Conservation (phyloP, 2,888 invertebrate species). For the Euzophera pinguis region DNA sequence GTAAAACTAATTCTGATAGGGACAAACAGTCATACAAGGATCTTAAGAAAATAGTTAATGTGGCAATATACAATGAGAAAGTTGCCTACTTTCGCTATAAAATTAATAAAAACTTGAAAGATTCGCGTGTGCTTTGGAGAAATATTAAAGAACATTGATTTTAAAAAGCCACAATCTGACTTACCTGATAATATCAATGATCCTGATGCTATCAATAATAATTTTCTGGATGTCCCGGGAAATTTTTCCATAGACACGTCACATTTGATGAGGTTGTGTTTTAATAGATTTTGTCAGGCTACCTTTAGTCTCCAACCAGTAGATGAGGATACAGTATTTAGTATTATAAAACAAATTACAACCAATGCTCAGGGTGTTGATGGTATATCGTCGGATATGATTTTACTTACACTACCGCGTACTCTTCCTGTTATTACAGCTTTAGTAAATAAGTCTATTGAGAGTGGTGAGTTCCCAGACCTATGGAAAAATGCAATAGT, state of each 20-base stretch:
- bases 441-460: neutral
- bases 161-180: neutral
- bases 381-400: slow-evolving; percentile 2
- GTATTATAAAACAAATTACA: neutral
- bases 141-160: slow-evolving; percentile 8
- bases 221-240: neutral
- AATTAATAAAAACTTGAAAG: neutral
- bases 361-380: slow-evolving; percentile 10
- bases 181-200: slow-evolving; percentile 5
- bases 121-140: slow-evolving; percentile 9
- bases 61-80: neutral
- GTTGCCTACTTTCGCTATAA: neutral
- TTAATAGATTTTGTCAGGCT: neutral
- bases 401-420: slow-evolving; percentile 1
- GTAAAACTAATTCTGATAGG: neutral
- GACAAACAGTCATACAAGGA: slow-evolving; percentile 1
- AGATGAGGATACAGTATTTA: neutral
- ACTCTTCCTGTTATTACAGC: neutral
- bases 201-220: slow-evolving; percentile 12
- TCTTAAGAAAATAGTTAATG: neutral
- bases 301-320: neutral
- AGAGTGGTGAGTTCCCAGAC: neutral
- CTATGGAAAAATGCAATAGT: slow-evolving; percentile 6
- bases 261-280: neutral
- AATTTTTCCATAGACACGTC: neutral